Conservation (phyloP, 2,113 vertebrate species). For the Chamaetylas fuelleborni region DNA sequence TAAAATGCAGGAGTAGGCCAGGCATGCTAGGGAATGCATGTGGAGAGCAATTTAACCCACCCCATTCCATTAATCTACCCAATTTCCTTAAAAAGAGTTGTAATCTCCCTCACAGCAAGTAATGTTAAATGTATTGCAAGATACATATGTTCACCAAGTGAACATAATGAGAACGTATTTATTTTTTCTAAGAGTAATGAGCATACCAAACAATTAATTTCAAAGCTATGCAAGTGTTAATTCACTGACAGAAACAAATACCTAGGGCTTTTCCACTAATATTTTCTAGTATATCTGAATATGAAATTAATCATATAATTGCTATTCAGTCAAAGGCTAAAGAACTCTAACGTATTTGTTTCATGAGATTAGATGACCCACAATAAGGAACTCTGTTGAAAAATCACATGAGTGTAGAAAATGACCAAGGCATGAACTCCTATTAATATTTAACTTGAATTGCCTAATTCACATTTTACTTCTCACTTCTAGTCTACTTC, state of each 20-base stretch:
- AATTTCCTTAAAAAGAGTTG: slow-evolving; percentile 45
- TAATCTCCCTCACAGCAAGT: slow-evolving; percentile 57
- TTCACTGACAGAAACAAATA: slow-evolving; percentile 27
- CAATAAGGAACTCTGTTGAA: not conserved
- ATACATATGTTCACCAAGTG: slow-evolving; percentile 52
- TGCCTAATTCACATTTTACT: not conserved
- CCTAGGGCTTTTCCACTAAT: not conserved
- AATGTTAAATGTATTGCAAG: slow-evolving; percentile 12
- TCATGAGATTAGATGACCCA: not conserved
- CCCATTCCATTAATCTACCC: slow-evolving; percentile 55
- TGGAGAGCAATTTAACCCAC: slow-evolving; percentile 41
- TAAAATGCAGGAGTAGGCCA: not conserved
- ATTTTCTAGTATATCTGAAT: not conserved
- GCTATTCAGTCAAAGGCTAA: not conserved
- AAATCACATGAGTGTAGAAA: not conserved
- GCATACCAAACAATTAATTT: slow-evolving; percentile 53
- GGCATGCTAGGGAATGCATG: slow-evolving; percentile 9
- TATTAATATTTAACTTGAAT: not conserved
- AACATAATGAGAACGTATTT: slow-evolving; percentile 41
- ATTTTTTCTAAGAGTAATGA: slow-evolving; percentile 55
- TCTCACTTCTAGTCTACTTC: not conserved
- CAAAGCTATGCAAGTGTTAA: slow-evolving; percentile 34
- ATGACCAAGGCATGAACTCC: not conserved
- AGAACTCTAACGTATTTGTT: not conserved
- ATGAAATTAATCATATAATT: not conserved